phyloP scores from a whole-genome alignment of 2,797 vertebrate genomes.

The Psittacula echo region DNA sequence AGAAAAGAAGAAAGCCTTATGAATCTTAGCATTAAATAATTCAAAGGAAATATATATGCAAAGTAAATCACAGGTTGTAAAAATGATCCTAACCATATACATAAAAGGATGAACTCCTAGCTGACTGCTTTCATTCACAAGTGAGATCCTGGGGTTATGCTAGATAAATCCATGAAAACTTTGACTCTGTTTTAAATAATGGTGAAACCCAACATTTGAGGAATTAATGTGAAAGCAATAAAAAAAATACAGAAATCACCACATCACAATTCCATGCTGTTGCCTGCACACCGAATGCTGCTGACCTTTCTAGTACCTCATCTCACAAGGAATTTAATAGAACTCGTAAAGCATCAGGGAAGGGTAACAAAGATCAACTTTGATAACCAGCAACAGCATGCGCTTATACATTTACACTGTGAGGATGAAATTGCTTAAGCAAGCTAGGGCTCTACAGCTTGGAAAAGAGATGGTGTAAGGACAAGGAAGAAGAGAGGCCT shows the following conservation, averaged over 20 bases:
- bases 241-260: not conserved
- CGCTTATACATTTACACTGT: not conserved
- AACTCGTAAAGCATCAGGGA: not conserved
- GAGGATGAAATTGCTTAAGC: not conserved
- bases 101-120: not conserved
- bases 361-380: not conserved
- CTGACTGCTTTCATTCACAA: not conserved
- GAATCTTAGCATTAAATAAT: not conserved
- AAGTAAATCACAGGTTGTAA: not conserved
- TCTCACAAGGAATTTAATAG: not conserved
- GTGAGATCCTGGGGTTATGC: not conserved
- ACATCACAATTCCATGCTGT: not conserved
- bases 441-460: not conserved
- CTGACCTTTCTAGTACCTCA: not conserved
- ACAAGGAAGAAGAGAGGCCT: not conserved
- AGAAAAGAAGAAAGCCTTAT: not conserved
- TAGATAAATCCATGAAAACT: not conserved
- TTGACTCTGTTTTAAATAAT: not conserved
- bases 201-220: not conserved
- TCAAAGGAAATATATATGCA: not conserved
- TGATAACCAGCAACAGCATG: not conserved
- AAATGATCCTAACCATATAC: not conserved
- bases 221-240: not conserved
- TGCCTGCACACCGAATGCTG: not conserved
- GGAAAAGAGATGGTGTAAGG: not conserved